Evolutionary conservation across 1,140 invertebrate species (phyloP), one percentile per base, ranked within the genome.

Genomic region (Epicauta chinensis): DNA sequence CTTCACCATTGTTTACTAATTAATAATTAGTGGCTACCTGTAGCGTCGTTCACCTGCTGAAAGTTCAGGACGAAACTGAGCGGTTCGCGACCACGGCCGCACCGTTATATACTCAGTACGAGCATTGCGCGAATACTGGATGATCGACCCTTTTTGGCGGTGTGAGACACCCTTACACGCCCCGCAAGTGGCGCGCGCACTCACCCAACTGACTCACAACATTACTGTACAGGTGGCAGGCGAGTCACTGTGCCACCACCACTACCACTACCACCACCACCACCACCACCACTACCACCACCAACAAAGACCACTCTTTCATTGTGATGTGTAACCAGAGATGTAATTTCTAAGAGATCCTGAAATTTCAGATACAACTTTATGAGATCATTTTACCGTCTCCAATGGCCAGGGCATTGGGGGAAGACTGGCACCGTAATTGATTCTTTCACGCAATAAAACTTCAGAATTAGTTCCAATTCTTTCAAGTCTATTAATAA

Each of bases 51-150:
- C 44, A 54, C 53, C 44, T 50, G 46, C 47, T 51, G 41, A 46
- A 23, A 43, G 56, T 53, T 46, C 51, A 49, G 39, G 51, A 50
- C 58, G 55, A 46, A 45, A 63, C 58, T 59, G 57, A 57, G 59
- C 55, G 61, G 58, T 51, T 15, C 39, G 59, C 64, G 60, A 43
- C 38, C 41, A 54, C 54, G 53, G 53, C 47, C 45, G 34, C 56
- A 53, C 61, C 39, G 62, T 65, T 69, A 66, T 69, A 69, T 67
- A 65, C 52, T 55, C 65, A 47, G 46, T 16, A 44, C 58, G 58
- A 59, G 51, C 62, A 66, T 66, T 65, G 64, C 65, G 66, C 66
- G 62, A 56, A 57, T 55, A 65, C 61, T 68, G 54, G 52, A 53
- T 54, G 57, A 65, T 65, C 65, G 63, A 65, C 63, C 65, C 61